These are phyloP conservation scores for Oligia strigilis DNA, from an alignment of 2,888 invertebrate genomes.

Conservation along the genomic window DNA sequence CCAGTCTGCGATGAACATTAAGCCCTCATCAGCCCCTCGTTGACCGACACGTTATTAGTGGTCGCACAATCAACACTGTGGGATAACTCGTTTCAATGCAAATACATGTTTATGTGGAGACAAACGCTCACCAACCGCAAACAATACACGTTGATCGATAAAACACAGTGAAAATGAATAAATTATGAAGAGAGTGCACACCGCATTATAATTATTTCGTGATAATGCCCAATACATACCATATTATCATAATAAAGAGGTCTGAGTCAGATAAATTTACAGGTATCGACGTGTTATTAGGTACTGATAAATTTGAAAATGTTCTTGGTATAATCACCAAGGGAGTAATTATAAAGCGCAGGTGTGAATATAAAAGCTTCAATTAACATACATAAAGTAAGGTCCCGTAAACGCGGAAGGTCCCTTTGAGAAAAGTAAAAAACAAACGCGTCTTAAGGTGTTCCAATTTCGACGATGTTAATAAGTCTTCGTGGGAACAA, in stretches of 20 bases:
- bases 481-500: conserved; percentile 59
- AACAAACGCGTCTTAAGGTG: conserved; percentile 69
- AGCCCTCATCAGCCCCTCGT: conserved; percentile 54
- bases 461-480: conserved; percentile 65
- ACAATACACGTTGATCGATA: conserved; percentile 81
- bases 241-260: conserved; percentile 71
- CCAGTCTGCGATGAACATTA: conserved; percentile 30
- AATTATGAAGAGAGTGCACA: conserved; percentile 76
- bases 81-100: conserved; percentile 73
- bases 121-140: conserved; percentile 74
- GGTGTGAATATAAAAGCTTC: conserved; percentile 67
- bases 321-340: conserved; percentile 48
- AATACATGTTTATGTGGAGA: conserved; percentile 75
- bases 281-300: conserved; percentile 53
- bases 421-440: conserved; percentile 69
- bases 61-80: conserved; percentile 67
- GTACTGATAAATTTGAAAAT: conserved; percentile 62
- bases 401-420: conserved; percentile 57
- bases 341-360: conserved; percentile 63
- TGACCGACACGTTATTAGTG: conserved; percentile 70
- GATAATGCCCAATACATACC: conserved; percentile 72
- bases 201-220: conserved; percentile 78
- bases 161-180: conserved; percentile 83
- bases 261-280: conserved; percentile 60
- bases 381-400: conserved; percentile 68